phyloP scores from a whole-genome alignment of 2,888 invertebrate species.

The Smittia aterrima region DNA sequence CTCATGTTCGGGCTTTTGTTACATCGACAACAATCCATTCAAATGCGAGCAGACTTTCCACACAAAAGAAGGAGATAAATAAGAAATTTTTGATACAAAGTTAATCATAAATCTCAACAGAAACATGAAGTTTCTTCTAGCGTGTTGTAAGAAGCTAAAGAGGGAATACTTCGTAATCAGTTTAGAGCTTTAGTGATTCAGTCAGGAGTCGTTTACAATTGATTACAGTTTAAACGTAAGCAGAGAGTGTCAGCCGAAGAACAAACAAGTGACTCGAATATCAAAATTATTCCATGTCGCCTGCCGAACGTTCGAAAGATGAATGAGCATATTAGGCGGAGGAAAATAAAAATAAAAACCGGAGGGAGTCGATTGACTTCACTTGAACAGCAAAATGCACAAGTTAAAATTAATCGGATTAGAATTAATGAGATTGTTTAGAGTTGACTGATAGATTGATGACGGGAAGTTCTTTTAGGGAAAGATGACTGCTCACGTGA shows the following conservation, averaged over 20 bases:
- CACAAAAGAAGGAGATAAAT: constrained; percentile 3
- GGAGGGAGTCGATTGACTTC: constrained; percentile 28
- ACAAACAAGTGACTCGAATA: constrained; percentile 16
- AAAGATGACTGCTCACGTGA: not conserved
- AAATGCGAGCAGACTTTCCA: not conserved
- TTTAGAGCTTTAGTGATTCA: constrained; percentile 3
- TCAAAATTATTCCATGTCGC: not conserved
- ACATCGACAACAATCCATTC: not conserved
- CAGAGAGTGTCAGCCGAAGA: not conserved
- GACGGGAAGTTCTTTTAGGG: constrained; percentile 16
- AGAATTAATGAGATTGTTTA: constrained; percentile 42
- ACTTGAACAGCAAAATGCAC: constrained; percentile 32
- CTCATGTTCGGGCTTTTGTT: not conserved
- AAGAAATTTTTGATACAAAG: not conserved
- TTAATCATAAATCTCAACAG: constrained; percentile 27
- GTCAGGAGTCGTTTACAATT: constrained; percentile 22
- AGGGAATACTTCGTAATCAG: constrained; percentile 6
- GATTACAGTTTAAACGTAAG: constrained; percentile 38
- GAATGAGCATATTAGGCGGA: constrained; percentile 34
- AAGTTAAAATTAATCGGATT: constrained; percentile 42
- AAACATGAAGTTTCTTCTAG: not conserved
- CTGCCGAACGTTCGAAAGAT: constrained; percentile 17
- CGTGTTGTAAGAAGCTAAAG: not conserved
- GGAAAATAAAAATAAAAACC: not conserved
- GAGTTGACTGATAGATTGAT: constrained; percentile 29